Conservation (phyloP, 2,888 invertebrate genomes). For the Apomyelois bistriatella region DNA sequence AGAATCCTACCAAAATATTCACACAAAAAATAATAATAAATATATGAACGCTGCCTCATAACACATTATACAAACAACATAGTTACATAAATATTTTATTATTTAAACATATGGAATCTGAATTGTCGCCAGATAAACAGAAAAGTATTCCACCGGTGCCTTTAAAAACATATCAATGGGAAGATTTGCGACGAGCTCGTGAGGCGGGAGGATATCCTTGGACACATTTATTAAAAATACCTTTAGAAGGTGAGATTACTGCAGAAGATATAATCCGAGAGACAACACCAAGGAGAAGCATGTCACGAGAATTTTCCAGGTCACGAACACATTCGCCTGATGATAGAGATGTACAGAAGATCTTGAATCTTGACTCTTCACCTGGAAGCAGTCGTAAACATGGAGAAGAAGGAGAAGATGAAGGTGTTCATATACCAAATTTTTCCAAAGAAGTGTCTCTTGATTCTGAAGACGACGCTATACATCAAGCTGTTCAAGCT, state of each 20-base stretch:
- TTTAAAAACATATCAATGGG: conserved; percentile 89
- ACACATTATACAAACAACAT: conserved; percentile 26
- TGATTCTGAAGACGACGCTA: conserved; percentile 70
- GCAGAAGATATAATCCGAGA: conserved; percentile 73
- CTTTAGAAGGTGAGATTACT: conserved; percentile 73
- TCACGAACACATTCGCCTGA: conserved; percentile 68
- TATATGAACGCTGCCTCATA: conserved; percentile 31
- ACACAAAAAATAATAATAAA: conserved; percentile 20
- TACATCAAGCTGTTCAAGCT: conserved; percentile 39
- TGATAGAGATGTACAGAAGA: conserved; percentile 57
- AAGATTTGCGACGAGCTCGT: conserved; percentile 85
- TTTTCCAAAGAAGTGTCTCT: conserved; percentile 71
- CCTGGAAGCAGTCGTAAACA: conserved; percentile 74
- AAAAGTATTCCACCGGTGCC: conserved; percentile 83
- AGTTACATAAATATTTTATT: conserved; percentile 27
- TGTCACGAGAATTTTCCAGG: conserved; percentile 69
- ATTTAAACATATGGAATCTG: conserved; percentile 76
- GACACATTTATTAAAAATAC: conserved; percentile 87
- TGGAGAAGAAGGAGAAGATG: conserved; percentile 69
- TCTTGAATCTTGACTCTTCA: conserved; percentile 70
- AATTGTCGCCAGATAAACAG: conserved; percentile 75
- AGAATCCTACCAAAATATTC: conserved; percentile 20
- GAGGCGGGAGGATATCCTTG: conserved; percentile 88
- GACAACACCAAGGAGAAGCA: conserved; percentile 67
- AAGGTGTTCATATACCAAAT: conserved; percentile 69